Evolutionary conservation across 1,140 invertebrate genomes (phyloP), one percentile per base, ranked within the genome.

Genomic region (Phymorhynchus buccinoides): DNA sequence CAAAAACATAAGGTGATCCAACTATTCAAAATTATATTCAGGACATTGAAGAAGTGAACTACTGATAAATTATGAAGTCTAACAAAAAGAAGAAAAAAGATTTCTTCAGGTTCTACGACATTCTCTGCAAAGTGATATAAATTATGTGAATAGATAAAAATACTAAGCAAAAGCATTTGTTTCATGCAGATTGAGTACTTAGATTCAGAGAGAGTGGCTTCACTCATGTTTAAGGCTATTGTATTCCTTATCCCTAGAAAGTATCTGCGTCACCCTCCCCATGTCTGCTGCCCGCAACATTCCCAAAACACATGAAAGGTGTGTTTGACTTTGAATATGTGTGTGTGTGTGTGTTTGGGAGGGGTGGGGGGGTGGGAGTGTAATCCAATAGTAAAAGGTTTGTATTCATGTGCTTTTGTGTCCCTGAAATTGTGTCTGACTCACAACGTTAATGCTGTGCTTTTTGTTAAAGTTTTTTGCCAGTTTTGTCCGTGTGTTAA

Each of bases 251-350:
- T 27, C 73, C 73, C 68, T 37, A 6, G 22, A 37, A 3, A 41
- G 73, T 22, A 4, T 32, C 80, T 81, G 80, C 80, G 48, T 81
- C 48, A 42, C 35, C 37, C 1, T 32, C 66, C 66, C 81, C 66
- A 66, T 71, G 39, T 83, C 66, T 83, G 81, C 66, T 41, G 81
- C 81, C 81, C 48, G 81, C 81, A 83, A 83, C 81, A 83, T 83
- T 83, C 81, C 81, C 48, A 0, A 42, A 52, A 48, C n/a, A 44
- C 22, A 32, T n/a, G 32, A 44, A 52, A 1, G 48, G 77, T 48
- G n/a, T 37, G 71, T 9, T 35, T 39, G 3, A 27, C 7, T 37
- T 71, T 35, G 6, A 71, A 32, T 35, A 71, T 71, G 30, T 35
- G 39, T 75, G 22, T 66, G 62, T 66, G 22, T 22, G 22, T 52